Evolutionary conservation across 2,888 invertebrate genomes (phyloP), one percentile per base, ranked within the genome.

Genomic region (Tolmerus cingulatus): DNA sequence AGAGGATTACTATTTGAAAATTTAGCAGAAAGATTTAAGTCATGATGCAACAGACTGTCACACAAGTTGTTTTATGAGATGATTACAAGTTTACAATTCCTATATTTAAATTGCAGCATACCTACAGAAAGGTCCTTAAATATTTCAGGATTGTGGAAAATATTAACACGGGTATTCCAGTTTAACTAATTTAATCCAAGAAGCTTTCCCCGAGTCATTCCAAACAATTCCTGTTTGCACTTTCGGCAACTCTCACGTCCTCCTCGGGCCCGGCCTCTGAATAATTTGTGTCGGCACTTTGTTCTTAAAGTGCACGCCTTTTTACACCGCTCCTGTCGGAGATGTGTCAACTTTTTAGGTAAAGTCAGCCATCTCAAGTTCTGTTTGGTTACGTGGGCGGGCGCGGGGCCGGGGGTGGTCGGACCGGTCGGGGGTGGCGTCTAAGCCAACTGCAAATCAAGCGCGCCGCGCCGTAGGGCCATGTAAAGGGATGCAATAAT

Each of bases 401-500:
- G 16, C n/a, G 66, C 23, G 9, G n/a, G n/a, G n/a, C n/a, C n/a
- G n/a, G n/a, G n/a, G n/a, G n/a, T n/a, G n/a, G n/a, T n/a, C n/a
- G n/a, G n/a, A n/a, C n/a, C n/a, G n/a, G 66, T 8, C 19, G 66
- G 66, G 23, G 66, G n/a, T 51, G n/a, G 51, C n/a, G 51, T 16
- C 51, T 79, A 79, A 82, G 14, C 19, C 27, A 37, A 12, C 27
- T 23, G 43, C 27, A 23, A 30, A 81, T 34, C 55, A 12, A 57
- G 82, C 82, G n/a, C 66, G 34, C 14, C 34, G 66, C 34, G 66
- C 34, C 57, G 40, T 66, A 23, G 51, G 57, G 57, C 23, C 37
- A 82, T 66, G 82, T 82, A 82, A 82, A 85, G 46, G 86, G 86
- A 86, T 76, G 76, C 86, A 86, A 74, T 86, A 86, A 86, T 74